Base-by-base conservation (phyloP, 1,140 invertebrate species). In the Magallana gigas region DNA sequence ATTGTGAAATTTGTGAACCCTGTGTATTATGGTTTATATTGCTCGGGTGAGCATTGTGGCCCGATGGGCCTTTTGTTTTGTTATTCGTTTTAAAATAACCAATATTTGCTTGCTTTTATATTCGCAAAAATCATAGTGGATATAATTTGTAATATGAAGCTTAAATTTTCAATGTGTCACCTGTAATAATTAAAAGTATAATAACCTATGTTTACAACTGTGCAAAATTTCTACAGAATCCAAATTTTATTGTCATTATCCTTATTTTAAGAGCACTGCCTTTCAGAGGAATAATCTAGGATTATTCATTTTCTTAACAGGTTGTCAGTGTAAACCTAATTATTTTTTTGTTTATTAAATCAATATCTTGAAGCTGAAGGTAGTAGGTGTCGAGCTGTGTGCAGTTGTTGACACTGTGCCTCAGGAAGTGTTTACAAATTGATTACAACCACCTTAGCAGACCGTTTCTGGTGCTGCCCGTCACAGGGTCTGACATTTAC, bases 331-430 rank as follows among this genome's bases (percentile, higher is more conserved):
- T 71, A 11, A 7, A 23, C 23, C 36, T 29, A 23, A 8, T 23
- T 23, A 23, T 29, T 8, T 36, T 29, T 18, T 18, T 76, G 12
- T 76, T 18, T 4, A 64, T n/a, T 18, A 18, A 76, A 29, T 76
- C 12, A 76, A 76, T 36, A 29, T 76, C 36, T 5, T 29, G 68
- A 36, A 76, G 36, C 36, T 29, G 68, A 36, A 76, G 36, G 68
- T 76, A 11, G 23, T 76, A 23, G 23, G 23, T 8, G 68, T 29
- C 23, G 23, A 29, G n/a, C 9, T 29, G 68, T 76, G 68, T 76
- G 68, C 68, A 76, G 29, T 76, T 29, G 68, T 76, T 76, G 18
- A 76, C 23, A 76, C 36, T 76, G 68, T 76, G 68, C 68, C 68
- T 76, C 48, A 76, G 68, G 68, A 76, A 29, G 68, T 48, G 68